Conservation (phyloP, 2,888 invertebrate species). For the Lumbricus terrestris region DNA sequence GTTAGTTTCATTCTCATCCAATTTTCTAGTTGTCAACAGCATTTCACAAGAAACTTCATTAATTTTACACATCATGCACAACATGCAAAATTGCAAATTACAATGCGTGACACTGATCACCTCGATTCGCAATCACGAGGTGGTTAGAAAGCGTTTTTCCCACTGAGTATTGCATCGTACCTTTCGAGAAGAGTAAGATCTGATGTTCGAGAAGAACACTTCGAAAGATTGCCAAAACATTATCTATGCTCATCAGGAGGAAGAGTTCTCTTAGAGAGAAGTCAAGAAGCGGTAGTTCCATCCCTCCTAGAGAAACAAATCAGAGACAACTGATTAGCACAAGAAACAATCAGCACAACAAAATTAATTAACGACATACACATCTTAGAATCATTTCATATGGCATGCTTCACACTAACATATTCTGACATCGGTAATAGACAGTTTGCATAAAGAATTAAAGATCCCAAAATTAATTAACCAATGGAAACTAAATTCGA, state of each 20-base stretch:
- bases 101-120: no score
- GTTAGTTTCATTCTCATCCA: background rate
- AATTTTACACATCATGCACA: background rate
- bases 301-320: conserved; percentile 48
- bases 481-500: background rate
- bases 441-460: background rate
- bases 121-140: background rate
- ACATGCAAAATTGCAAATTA: no score
- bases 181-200: conserved; percentile 86
- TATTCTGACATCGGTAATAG: background rate
- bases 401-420: background rate
- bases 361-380: background rate
- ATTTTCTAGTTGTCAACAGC: background rate
- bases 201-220: conserved; percentile 95
- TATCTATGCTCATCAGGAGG: conserved; percentile 83
- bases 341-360: background rate
- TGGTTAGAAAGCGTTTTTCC: no score
- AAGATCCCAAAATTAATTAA: background rate
- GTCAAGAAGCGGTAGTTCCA: conserved; percentile 91
- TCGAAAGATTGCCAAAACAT: conserved; percentile 87
- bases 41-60: background rate
- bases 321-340: background rate
- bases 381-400: background rate
- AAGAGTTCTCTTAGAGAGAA: conserved; percentile 87
- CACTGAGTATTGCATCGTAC: no score